Conservation (phyloP, 2,888 invertebrate species). For the Sphaeridia pumilis region DNA sequence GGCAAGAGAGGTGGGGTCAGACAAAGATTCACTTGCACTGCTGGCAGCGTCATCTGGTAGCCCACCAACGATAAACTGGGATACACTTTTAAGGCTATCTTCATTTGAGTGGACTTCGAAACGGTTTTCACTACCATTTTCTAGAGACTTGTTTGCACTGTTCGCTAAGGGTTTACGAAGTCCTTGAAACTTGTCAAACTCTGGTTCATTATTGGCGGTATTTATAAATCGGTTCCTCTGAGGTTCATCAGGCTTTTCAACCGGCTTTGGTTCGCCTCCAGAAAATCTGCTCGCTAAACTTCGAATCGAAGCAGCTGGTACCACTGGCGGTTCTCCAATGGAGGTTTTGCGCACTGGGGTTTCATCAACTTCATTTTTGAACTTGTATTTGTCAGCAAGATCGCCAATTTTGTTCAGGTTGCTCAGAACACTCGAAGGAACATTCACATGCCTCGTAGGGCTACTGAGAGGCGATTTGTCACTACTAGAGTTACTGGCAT, state of each 20-base stretch:
- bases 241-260: too few relatives aligned
- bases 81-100: background rate
- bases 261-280: background rate
- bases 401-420: conserved; percentile 1
- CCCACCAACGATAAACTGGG: background rate
- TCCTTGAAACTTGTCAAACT: background rate
- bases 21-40: conserved; percentile 17
- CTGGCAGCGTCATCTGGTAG: conserved; percentile 11
- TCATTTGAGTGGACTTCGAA: too few relatives aligned
- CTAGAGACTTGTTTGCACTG: background rate
- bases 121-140: background rate
- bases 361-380: background rate
- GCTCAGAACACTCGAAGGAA: conserved; percentile 2
- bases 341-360: background rate
- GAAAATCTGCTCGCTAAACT: conserved; percentile 1
- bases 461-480: conserved; percentile 16
- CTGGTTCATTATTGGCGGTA: background rate
- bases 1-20: conserved; percentile 15
- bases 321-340: background rate
- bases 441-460: conserved; percentile 12
- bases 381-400: background rate
- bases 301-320: background rate
- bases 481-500: conserved; percentile 12
- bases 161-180: background rate
- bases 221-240: too few relatives aligned